Base-by-base conservation (phyloP, 1,140 invertebrate genomes). In the Eueides isabella region DNA sequence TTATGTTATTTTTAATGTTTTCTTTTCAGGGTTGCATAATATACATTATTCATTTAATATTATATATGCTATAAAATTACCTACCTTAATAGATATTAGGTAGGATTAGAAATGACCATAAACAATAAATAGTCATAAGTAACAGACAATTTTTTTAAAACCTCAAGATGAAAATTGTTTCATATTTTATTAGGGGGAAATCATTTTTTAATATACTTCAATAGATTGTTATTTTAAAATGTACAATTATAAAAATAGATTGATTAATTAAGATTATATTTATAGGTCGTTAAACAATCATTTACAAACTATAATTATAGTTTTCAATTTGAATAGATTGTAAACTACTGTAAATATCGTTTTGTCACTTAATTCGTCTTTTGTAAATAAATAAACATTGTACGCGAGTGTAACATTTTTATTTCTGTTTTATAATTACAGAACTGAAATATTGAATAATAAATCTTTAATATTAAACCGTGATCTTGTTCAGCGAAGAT, bases 91-190 rank as follows among this genome's bases (percentile, higher is more conserved):
- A n/a, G n/a, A n/a, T n/a, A n/a, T n/a, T n/a, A n/a, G n/a, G 12
- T 35, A 35, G 14, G 1, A 35, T 35, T 35, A 35, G 4, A 35
- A 44, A n/a, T 41, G 16, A 44, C 41, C 41, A 44, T 44, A 44
- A 44, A 16, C 9, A 44, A 44, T 44, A 44, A 14, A 5, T n/a
- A 44, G 16, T 2, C 41, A 2, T 2, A 55, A 55, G 11, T 26
- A 55, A 55, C 12, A 55, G 44, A 55, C 44, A 55, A 55, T 55
- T 23, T 19, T 55, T 19, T 55, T 9, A 55, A 55, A 55, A 55
- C 23, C 7, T 9, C 44, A 26, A 55, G 19, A 4, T 23, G 5
- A 44, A 55, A 55, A 55, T 14, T 55, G 7, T 23, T 55, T 19
- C 23, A 55, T 23, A 12, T 55, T 55, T 55, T 19, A 44, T n/a